Evolutionary conservation across 2,113 vertebrate species (phyloP).

Genomic region (Brevimyrus niger): DNA sequence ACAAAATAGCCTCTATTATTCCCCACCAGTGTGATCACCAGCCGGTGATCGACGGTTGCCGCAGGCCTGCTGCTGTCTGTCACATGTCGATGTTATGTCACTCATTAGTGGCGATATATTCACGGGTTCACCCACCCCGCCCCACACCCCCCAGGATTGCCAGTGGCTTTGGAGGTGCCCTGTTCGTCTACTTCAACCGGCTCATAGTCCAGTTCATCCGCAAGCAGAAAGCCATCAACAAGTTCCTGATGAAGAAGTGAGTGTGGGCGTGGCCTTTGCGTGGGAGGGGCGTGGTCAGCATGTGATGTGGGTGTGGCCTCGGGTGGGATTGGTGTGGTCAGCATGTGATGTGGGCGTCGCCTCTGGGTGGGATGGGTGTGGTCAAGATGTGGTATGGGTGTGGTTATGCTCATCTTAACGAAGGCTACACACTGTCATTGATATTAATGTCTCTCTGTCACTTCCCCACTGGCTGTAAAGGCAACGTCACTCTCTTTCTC

Average conservation of each 20-base stretch:
- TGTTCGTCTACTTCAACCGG: slow-evolving; percentile 93
- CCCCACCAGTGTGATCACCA: background rate
- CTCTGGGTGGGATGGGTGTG: background rate
- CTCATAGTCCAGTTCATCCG: slow-evolving; percentile 96
- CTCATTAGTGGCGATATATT: background rate
- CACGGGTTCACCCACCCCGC: background rate
- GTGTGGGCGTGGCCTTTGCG: slow-evolving; percentile 26
- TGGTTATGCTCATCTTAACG: background rate
- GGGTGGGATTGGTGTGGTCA: background rate
- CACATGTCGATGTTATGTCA: background rate
- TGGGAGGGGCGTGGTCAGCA: background rate
- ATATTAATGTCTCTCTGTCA: background rate
- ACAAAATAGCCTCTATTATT: background rate
- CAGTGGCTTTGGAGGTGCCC: slow-evolving; percentile 84
- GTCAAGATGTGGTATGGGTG: background rate
- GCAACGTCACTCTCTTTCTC: background rate
- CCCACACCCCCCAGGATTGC: slow-evolving; percentile 69
- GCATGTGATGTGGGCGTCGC: background rate
- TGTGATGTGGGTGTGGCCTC: background rate
- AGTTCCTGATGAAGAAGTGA: slow-evolving; percentile 98
- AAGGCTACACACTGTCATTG: background rate
- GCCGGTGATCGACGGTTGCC: background rate
- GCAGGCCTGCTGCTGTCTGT: background rate
- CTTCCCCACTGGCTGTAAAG: background rate
- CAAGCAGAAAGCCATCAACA: slow-evolving; percentile 94